Conservation (phyloP, 2,888 invertebrate species). For the Balanococcus diminutus region DNA sequence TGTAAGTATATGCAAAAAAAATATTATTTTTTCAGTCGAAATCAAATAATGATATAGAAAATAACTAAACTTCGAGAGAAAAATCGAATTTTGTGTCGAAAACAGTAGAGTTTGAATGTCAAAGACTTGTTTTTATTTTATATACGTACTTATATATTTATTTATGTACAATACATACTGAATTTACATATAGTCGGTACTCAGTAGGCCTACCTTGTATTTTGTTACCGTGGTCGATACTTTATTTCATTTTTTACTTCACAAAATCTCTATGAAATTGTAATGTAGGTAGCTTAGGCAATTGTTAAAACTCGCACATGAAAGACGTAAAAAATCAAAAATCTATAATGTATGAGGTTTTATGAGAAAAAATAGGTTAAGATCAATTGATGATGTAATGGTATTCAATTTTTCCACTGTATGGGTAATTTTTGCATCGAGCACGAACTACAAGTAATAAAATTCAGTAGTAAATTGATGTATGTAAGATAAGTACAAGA, state of each 20-base stretch:
- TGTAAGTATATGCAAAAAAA: neutral
- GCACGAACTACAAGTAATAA: conserved; percentile 2
- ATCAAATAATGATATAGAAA: neutral
- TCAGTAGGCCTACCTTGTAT: neutral
- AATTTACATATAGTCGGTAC: neutral
- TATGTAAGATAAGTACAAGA: neutral
- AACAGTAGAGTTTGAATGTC: neutral
- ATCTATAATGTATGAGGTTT: conserved; percentile 3
- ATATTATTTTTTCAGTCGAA: neutral
- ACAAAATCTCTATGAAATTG: too few species aligned
- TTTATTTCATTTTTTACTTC: neutral
- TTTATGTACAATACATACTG: neutral
- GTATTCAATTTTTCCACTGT: conserved; percentile 13
- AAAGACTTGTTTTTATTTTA: neutral
- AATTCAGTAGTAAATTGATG: neutral
- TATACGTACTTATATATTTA: neutral
- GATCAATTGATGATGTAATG: conserved; percentile 33
- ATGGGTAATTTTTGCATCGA: neutral
- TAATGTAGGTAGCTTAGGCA: neutral
- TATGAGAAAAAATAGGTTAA: conserved; percentile 19
- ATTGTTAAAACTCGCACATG: neutral
- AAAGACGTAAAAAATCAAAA: neutral
- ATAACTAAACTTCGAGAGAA: neutral
- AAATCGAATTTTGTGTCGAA: neutral
- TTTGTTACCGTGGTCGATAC: neutral